These are phyloP conservation scores for Coluber constrictor DNA, from an alignment of 2,797 vertebrate genomes.

Conservation along the genomic window DNA sequence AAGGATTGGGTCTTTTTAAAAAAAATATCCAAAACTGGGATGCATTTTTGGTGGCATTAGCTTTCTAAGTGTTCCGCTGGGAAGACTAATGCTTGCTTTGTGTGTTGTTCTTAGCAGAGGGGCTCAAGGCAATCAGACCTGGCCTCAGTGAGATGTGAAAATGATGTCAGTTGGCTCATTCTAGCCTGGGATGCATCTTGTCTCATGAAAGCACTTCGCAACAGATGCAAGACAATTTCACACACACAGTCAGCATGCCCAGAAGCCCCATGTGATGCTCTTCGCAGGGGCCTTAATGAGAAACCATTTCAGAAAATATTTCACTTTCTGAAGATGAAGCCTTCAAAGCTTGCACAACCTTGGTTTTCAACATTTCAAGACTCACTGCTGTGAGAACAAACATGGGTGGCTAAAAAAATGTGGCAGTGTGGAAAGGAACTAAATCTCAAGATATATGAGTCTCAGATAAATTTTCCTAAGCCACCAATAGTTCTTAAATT, in stretches of 20 bases:
- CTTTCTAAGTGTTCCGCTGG: neutral
- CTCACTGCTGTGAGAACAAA: neutral
- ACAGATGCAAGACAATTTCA: neutral
- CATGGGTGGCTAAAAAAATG: neutral
- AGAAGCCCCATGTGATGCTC: neutral
- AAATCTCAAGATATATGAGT: neutral
- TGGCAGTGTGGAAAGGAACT: neutral
- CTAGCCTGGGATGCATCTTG: neutral
- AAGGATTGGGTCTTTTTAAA: neutral
- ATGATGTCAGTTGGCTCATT: neutral
- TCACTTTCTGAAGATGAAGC: neutral
- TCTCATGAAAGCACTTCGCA: neutral
- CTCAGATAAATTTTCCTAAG: conserved; percentile 14
- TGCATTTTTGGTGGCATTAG: neutral
- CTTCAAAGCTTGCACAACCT: neutral
- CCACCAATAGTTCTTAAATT: conserved; percentile 3
- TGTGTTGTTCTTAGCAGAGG: neutral
- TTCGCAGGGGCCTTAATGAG: neutral
- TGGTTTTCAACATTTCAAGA: neutral
- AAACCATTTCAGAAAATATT: neutral
- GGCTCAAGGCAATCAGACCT: neutral
- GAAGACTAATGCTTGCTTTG: neutral
- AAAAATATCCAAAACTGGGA: neutral
- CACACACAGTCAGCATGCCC: neutral
- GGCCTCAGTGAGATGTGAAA: neutral